phyloP scores from a whole-genome alignment of 2,888 invertebrate species.

The Macrosoma leucophasiata region DNA sequence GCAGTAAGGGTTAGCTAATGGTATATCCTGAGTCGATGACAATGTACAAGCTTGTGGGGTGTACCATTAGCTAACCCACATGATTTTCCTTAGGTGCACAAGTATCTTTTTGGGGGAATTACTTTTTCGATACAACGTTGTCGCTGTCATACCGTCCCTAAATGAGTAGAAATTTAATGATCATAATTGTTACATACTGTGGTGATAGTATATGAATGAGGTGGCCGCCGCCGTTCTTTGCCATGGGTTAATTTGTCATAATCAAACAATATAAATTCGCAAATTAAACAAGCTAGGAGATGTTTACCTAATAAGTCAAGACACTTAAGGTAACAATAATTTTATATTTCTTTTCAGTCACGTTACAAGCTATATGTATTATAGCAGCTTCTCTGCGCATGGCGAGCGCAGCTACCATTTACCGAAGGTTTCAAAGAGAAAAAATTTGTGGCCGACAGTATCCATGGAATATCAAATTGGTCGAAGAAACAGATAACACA shows the following conservation, averaged over 20 bases:
- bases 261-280: no score
- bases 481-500: constrained; percentile 17
- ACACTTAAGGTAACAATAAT: constrained; percentile 2
- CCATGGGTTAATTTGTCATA: constrained; percentile 1
- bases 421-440: constrained; percentile 87
- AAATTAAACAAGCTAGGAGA: no score
- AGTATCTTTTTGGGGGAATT: no score
- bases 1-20: no score
- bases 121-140: no score
- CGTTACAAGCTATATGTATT: constrained; percentile 80
- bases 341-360: constrained; percentile 57
- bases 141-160: no score
- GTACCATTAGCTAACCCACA: no score
- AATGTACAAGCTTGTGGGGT: no score
- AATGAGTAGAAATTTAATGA: no score
- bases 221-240: not conserved
- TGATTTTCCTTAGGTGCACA: no score
- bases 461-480: constrained; percentile 77
- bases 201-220: constrained; percentile 1
- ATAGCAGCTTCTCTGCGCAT: constrained; percentile 80
- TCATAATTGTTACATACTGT: constrained; percentile 10
- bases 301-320: no score
- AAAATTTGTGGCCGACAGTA: constrained; percentile 82
- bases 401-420: constrained; percentile 81
- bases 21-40: no score